A percentile compares a stretch with the other conserved stretches of the same genome.
phyloP scores from a whole-genome alignment of 2,113 vertebrate species.

The Dicerorhinus sumatrensis region DNA sequence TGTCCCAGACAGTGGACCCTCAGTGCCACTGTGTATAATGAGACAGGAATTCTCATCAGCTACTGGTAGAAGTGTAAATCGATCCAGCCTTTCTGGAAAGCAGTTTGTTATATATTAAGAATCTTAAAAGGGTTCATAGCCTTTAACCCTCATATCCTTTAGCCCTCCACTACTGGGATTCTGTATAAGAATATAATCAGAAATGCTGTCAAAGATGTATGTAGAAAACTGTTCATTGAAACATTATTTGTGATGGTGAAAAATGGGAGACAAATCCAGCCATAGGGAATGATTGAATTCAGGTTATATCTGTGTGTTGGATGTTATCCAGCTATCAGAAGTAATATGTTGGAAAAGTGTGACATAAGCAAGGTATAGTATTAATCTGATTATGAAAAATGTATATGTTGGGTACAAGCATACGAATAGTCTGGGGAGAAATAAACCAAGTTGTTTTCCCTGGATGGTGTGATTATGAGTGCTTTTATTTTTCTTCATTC shows the following conservation, averaged over 20 bases:
- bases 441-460: not conserved
- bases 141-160: not conserved
- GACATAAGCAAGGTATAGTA: not conserved
- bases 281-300: slow-evolving; percentile 18
- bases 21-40: not conserved
- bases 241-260: slow-evolving; percentile 23
- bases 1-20: not conserved
- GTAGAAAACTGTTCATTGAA: slow-evolving; percentile 1
- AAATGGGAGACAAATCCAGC: not conserved
- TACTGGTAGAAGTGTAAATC: not conserved
- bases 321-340: not conserved
- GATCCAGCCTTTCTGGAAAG: slow-evolving; percentile 2
- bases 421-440: not conserved
- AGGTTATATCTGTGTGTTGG: not conserved
- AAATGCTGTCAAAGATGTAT: not conserved
- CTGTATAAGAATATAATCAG: slow-evolving; percentile 50
- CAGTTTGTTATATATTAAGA: not conserved
- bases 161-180: not conserved
- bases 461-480: not conserved
- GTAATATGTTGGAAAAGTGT: not conserved
- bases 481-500: slow-evolving; percentile 19
- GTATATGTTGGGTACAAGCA: not conserved
- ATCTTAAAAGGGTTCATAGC: not conserved
- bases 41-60: not conserved
- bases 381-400: slow-evolving; percentile 56